Percentiles rank a stretch among this genome's conserved stretches.
Evolutionary conservation across 2,797 vertebrate species (phyloP).

Genomic region (Carcharodon carcharias): DNA sequence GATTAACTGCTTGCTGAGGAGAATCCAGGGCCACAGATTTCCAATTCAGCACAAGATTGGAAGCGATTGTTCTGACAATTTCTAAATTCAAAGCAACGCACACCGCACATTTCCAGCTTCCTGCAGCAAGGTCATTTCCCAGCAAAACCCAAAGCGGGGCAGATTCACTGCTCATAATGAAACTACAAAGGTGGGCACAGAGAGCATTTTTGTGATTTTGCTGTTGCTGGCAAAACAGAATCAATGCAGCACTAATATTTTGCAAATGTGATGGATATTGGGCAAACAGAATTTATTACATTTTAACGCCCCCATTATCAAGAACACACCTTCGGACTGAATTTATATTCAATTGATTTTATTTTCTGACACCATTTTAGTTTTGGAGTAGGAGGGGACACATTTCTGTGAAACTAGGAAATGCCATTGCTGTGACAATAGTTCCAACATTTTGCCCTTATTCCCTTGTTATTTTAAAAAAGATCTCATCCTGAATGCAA

Average conservation of each 20-base stretch:
- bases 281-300: background rate
- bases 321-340: background rate
- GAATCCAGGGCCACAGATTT: background rate
- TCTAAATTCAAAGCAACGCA: background rate
- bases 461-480: background rate
- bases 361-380: background rate
- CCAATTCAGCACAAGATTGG: background rate
- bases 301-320: background rate
- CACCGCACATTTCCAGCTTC: conserved; percentile 1
- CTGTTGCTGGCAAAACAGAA: background rate
- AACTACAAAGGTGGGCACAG: background rate
- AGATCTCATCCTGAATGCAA: background rate
- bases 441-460: background rate
- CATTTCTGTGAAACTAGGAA: background rate
- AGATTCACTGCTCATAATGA: background rate
- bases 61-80: background rate
- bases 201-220: background rate
- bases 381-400: background rate
- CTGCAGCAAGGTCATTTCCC: conserved; percentile 14
- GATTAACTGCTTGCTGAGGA: background rate
- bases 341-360: background rate
- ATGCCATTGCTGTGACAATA: background rate
- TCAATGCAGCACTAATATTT: background rate
- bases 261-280: too few relatives aligned
- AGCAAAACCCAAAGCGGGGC: background rate